Percentiles rank a stretch among this genome's conserved stretches.
Evolutionary conservation across 2,113 vertebrate species (phyloP).

Genomic region (Phodopus roborovskii): DNA sequence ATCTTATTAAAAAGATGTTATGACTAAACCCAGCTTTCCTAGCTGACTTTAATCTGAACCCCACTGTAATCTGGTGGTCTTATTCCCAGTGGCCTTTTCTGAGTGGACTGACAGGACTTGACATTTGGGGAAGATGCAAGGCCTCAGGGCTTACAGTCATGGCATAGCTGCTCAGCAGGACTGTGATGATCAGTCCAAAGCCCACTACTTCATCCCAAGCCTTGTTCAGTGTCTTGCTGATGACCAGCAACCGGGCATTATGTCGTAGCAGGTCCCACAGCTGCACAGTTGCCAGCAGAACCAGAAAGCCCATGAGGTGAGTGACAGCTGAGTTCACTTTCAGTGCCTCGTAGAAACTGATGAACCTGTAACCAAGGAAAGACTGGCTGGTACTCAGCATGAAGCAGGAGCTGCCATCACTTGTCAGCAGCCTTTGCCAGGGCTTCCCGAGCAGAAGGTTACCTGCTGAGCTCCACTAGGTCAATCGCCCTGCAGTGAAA

Average conservation of each 20-base stretch:
- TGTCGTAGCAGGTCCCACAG: constrained; percentile 75
- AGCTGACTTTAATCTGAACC: neutral
- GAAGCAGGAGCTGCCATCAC: neutral
- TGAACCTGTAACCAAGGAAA: constrained; percentile 66
- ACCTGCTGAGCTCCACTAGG: neutral
- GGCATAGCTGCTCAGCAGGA: constrained; percentile 75
- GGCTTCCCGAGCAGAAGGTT: neutral
- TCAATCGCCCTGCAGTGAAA: neutral
- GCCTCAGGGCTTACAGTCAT: constrained; percentile 61
- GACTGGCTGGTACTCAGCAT: neutral
- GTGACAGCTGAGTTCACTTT: constrained; percentile 48
- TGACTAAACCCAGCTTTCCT: neutral
- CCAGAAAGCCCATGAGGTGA: constrained; percentile 72
- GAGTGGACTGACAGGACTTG: neutral
- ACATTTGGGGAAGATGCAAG: neutral
- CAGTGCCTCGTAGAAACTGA: constrained; percentile 68
- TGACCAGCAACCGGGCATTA: constrained; percentile 62
- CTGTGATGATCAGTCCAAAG: constrained; percentile 75
- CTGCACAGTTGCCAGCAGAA: constrained; percentile 73
- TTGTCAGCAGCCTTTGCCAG: neutral
- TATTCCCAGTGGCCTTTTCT: neutral
- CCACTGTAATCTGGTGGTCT: neutral
- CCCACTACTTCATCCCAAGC: constrained; percentile 75
- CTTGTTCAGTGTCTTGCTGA: constrained; percentile 68
- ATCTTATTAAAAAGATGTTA: neutral